A percentile compares a stretch with the other conserved stretches of the same genome.
Evolutionary conservation across 2,113 vertebrate species (phyloP).

Genomic region (Opisthocomus hoazin): DNA sequence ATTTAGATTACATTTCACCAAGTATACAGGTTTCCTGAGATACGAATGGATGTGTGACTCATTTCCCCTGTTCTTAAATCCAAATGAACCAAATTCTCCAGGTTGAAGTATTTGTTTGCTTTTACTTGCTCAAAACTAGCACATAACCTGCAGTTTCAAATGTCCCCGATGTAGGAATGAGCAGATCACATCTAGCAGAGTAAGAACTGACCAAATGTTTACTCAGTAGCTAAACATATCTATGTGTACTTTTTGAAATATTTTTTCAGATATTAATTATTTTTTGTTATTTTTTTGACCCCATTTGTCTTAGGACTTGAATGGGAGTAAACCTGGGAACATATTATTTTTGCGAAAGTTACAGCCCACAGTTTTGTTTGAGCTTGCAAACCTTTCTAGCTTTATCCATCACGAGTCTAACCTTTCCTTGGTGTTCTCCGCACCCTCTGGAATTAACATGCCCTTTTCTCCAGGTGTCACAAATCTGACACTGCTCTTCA

Average conservation of each 20-base stretch:
- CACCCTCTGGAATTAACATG: neutral
- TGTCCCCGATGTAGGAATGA: neutral
- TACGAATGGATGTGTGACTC: neutral
- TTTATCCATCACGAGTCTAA: neutral
- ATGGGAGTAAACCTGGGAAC: neutral
- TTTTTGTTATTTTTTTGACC: neutral
- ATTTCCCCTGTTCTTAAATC: neutral
- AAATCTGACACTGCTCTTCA: neutral
- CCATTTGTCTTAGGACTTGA: neutral
- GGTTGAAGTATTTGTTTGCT: neutral
- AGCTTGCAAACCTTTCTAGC: neutral
- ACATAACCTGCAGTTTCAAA: neutral
- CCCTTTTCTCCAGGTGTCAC: neutral
- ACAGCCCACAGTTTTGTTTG: neutral
- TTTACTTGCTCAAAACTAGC: neutral
- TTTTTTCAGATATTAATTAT: neutral
- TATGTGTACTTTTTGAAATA: neutral
- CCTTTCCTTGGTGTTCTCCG: neutral
- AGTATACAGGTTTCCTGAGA: neutral
- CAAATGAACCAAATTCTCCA: neutral
- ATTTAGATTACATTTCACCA: neutral
- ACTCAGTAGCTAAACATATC: neutral
- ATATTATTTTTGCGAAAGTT: neutral
- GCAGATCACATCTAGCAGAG: neutral
- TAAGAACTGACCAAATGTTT: neutral